phyloP scores from a whole-genome alignment of 2,888 invertebrate genomes.

The Heteropelma amictum region DNA sequence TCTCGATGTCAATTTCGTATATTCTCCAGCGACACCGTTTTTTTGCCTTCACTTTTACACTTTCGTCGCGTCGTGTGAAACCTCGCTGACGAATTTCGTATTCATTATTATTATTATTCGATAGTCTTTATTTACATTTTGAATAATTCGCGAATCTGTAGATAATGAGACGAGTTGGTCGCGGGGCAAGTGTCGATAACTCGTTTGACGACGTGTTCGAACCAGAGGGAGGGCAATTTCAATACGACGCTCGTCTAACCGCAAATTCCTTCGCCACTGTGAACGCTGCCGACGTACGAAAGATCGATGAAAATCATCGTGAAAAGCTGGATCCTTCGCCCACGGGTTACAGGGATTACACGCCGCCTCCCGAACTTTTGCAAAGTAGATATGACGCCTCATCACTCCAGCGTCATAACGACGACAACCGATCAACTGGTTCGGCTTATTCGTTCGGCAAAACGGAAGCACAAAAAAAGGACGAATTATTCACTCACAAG shows the following conservation, averaged over 20 bases:
- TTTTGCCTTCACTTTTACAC: background rate
- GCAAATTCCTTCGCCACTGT: background rate
- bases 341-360: constrained; percentile 89
- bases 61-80: background rate
- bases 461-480: constrained; percentile 62
- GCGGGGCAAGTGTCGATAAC: constrained; percentile 82
- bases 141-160: background rate
- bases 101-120: background rate
- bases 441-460: constrained; percentile 49
- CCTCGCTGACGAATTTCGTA: background rate
- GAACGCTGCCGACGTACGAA: background rate
- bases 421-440: constrained; percentile 30
- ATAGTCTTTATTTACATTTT: background rate
- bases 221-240: constrained; percentile 52
- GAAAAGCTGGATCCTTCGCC: constrained; percentile 81
- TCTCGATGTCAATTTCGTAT: no score
- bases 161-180: constrained; percentile 48
- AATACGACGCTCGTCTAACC: constrained; percentile 14
- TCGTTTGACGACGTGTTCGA: constrained; percentile 92
- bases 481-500: constrained; percentile 71
- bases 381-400: constrained; percentile 64
- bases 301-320: background rate
- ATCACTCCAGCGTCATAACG: constrained; percentile 51
- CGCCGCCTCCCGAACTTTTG: constrained; percentile 85
- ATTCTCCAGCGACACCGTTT: background rate